These are phyloP conservation scores for Lasius fuliginosus DNA, from an alignment of 2,888 invertebrate species.

Conservation along the genomic window DNA sequence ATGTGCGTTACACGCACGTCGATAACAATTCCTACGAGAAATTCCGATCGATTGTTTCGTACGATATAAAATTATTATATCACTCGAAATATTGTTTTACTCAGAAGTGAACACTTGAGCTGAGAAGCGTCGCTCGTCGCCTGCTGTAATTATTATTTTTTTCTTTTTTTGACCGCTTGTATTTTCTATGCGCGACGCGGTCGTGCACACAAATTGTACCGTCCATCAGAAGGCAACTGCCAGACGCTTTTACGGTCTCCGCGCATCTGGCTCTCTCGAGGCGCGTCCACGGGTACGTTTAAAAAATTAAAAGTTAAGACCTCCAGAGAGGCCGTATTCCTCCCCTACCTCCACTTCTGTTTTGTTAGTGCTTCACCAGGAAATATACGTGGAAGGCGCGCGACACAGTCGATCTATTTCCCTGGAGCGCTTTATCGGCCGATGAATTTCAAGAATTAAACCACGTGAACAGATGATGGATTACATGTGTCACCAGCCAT, in stretches of 20 bases:
- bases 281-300: conserved; percentile 41
- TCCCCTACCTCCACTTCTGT: neutral
- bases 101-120: neutral
- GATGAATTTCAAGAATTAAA: conserved; percentile 38
- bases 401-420: neutral
- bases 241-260: conserved; percentile 49
- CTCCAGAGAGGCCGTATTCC: conserved; percentile 18
- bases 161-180: conserved; percentile 10
- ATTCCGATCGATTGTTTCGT: neutral
- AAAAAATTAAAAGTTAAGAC: conserved; percentile 62
- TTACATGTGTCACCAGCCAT: neutral
- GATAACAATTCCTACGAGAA: neutral
- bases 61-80: neutral
- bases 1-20: too few species aligned
- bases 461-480: neutral
- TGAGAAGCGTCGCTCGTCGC: conserved; percentile 8
- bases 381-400: conserved; percentile 45
- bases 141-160: neutral
- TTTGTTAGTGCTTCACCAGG: conserved; percentile 57
- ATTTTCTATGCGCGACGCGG: conserved; percentile 27
- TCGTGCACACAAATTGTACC: conserved; percentile 45
- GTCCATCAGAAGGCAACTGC: conserved; percentile 12
- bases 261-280: conserved; percentile 46
- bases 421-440: conserved; percentile 14
- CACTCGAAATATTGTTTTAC: neutral